phyloP scores from a whole-genome alignment of 1,140 invertebrate species.

The Drosophila dunni region DNA sequence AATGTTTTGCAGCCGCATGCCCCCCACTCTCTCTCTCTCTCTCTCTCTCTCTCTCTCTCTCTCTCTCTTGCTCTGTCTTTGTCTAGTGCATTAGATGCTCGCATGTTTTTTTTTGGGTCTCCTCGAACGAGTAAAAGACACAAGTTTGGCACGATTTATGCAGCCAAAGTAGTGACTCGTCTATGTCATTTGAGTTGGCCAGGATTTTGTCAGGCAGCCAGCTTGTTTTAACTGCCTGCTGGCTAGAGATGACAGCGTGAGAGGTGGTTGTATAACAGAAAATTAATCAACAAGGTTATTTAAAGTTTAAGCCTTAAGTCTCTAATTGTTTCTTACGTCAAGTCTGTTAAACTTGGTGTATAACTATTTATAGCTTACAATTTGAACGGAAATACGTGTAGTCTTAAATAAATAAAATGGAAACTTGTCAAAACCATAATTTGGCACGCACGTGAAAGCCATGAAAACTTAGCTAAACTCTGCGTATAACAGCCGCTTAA shows the following conservation, averaged over 20 bases:
- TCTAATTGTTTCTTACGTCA: too few relatives aligned
- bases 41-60: neutral
- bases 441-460: constrained; percentile 2
- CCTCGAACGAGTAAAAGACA: constrained; percentile 48
- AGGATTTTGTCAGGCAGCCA: constrained; percentile 1
- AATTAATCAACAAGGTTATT: too few relatives aligned
- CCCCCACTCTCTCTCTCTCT: neutral
- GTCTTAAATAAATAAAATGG: too few relatives aligned
- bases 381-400: too few relatives aligned
- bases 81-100: constrained; percentile 49
- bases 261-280: too few relatives aligned
- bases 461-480: too few relatives aligned
- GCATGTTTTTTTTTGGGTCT: constrained; percentile 55
- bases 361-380: too few relatives aligned
- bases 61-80: neutral
- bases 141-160: constrained; percentile 71
- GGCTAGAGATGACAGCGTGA: constrained; percentile 1
- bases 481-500: constrained; percentile 9
- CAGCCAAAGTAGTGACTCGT: constrained; percentile 13
- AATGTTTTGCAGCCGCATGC: constrained; percentile 61
- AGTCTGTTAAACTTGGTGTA: too few relatives aligned
- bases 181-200: constrained; percentile 27
- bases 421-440: too few relatives aligned
- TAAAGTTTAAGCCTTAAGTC: too few relatives aligned
- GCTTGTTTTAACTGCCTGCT: constrained; percentile 5